Percentiles rank a stretch among this genome's conserved stretches.
Conservation (phyloP, 2,888 invertebrate species). For the Ormyrus nitidulus region DNA sequence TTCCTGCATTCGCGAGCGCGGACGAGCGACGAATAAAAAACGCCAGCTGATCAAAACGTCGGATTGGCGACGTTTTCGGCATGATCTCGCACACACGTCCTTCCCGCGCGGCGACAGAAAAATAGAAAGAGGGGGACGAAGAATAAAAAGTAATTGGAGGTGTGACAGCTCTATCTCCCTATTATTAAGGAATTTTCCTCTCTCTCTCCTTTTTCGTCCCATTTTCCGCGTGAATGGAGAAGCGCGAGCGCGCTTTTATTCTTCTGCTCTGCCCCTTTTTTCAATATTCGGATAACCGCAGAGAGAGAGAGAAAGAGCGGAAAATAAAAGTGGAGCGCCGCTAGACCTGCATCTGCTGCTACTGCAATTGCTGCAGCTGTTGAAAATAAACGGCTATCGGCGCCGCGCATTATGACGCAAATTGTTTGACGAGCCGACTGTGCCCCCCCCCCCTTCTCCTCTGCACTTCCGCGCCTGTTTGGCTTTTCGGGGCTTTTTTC, state of each 20-base stretch:
- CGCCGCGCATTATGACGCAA: conserved; percentile 42
- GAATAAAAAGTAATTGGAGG: conserved; percentile 57
- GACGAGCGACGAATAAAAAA: too few species aligned
- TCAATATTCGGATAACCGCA: conserved; percentile 54
- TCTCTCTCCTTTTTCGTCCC: conserved; percentile 14
- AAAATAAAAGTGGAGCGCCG: conserved; percentile 37
- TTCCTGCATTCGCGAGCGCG: too few species aligned
- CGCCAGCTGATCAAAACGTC: background rate
- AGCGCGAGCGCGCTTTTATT: conserved; percentile 28
- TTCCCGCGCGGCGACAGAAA: conserved; percentile 2
- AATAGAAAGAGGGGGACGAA: conserved; percentile 32
- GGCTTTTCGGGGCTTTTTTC: too few species aligned
- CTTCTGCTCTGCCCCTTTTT: conserved; percentile 33
- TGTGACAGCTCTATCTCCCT: conserved; percentile 37
- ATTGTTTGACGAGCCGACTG: conserved; percentile 46
- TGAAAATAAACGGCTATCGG: conserved; percentile 50
- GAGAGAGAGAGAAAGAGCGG: background rate
- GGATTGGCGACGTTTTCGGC: conserved; percentile 1
- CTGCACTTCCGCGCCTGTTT: too few species aligned
- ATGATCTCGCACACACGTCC: background rate
- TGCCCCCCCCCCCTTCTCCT: background rate
- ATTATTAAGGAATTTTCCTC: conserved; percentile 52
- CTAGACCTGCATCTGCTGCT: background rate
- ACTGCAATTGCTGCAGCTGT: conserved; percentile 42
- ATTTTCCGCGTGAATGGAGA: conserved; percentile 32